Evolutionary conservation across 1,140 invertebrate genomes (phyloP).

Genomic region (Tyrophagus putrescentiae): DNA sequence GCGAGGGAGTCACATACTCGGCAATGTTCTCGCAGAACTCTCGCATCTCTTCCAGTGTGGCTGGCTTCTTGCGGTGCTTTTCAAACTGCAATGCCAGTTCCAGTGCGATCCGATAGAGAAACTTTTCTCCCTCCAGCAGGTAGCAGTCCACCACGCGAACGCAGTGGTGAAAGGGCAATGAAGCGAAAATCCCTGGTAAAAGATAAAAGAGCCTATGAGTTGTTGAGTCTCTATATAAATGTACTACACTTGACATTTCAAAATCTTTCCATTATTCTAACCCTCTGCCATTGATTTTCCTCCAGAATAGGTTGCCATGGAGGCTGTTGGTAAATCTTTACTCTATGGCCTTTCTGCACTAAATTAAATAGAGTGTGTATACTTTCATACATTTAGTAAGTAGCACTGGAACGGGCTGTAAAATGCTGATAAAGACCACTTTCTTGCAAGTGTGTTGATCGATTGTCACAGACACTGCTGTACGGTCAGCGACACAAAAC

Average conservation of each 20-base stretch:
- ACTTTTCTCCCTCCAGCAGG: conserved; percentile 24
- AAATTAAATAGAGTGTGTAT: not conserved
- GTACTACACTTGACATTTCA: no score
- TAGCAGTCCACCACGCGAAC: conserved; percentile 25
- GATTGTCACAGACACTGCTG: no score
- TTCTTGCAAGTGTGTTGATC: no score
- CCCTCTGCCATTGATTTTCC: not conserved
- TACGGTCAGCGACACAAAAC: no score
- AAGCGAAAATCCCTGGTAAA: conserved; percentile 24
- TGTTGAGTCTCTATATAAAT: not conserved
- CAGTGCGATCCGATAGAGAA: conserved; percentile 23
- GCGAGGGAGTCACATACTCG: conserved; percentile 15
- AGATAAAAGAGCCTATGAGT: not conserved
- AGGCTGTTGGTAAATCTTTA: not conserved
- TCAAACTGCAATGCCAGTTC: conserved; percentile 17
- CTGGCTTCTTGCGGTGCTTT: conserved; percentile 15
- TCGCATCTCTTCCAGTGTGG: conserved; percentile 14
- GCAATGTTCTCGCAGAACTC: conserved; percentile 21
- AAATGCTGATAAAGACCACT: no score
- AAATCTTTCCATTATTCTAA: no score
- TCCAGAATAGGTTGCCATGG: not conserved
- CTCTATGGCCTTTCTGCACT: not conserved
- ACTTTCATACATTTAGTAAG: no score
- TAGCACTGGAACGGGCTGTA: no score
- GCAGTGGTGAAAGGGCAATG: conserved; percentile 21